These are phyloP conservation scores for Apostichopus japonicus DNA, from an alignment of 35 echinoderm and acorn worm genomes.

Conservation along the genomic window DNA sequence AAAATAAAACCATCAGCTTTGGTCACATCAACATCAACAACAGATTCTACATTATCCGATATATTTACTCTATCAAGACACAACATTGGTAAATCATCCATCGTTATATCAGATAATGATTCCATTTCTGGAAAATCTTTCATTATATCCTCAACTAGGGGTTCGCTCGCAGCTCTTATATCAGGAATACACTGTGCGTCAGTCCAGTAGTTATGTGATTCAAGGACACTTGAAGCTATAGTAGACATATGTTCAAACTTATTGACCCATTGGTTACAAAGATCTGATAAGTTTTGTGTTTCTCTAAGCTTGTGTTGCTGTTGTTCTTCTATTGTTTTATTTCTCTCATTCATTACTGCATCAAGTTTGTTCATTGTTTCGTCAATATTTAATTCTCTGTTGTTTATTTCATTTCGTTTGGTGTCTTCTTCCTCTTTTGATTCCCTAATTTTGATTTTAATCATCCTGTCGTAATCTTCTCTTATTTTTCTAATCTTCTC, in stretches of 20 bases:
- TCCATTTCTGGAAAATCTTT: neutral
- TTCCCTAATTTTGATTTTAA: neutral
- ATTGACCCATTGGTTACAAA: too few species aligned
- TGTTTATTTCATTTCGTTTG: neutral
- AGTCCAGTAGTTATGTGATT: neutral
- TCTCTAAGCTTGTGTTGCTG: neutral
- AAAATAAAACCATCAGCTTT: too few species aligned
- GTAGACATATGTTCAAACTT: too few species aligned
- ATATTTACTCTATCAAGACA: too few species aligned
- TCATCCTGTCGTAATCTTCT: neutral
- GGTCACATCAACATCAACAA: neutral
- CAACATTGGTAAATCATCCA: too few species aligned
- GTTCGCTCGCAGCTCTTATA: neutral
- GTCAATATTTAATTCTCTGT: neutral
- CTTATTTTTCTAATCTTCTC: neutral
- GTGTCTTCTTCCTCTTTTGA: neutral
- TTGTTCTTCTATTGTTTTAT: neutral
- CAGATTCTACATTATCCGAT: too few species aligned
- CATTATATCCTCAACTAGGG: neutral
- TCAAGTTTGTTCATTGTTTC: neutral
- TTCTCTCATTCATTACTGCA: neutral
- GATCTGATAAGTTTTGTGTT: too few species aligned
- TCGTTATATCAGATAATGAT: neutral
- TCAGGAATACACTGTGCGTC: neutral
- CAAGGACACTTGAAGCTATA: neutral